phyloP scores from a whole-genome alignment of 2,888 invertebrate species.

The Cheilosia grossa region DNA sequence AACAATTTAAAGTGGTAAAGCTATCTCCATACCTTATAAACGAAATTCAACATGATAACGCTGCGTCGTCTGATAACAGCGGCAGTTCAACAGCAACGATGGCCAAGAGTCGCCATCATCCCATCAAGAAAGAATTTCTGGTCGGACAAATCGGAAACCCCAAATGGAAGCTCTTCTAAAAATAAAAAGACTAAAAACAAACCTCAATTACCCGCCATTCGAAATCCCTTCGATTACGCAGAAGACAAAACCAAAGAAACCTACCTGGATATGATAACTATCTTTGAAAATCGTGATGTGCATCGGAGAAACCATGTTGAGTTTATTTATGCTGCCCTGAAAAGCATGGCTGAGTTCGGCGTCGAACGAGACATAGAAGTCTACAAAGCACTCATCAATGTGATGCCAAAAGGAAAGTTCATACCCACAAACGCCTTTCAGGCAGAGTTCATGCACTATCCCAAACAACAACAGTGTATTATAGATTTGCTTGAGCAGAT shows the following conservation, averaged over 20 bases:
- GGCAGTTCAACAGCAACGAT: conserved; percentile 18
- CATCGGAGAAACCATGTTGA: conserved; percentile 94
- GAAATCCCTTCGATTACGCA: conserved; percentile 79
- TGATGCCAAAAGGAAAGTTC: conserved; percentile 95
- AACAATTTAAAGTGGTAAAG: conserved; percentile 12
- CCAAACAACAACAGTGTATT: conserved; percentile 97
- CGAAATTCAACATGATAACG: conserved; percentile 42
- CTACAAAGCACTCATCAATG: conserved; percentile 93
- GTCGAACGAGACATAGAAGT: conserved; percentile 93
- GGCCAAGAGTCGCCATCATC: conserved; percentile 3
- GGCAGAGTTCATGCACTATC: conserved; percentile 96
- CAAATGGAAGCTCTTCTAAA: conserved; percentile 17
- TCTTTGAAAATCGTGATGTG: conserved; percentile 88
- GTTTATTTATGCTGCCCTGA: conserved; percentile 95
- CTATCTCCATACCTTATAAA: not conserved
- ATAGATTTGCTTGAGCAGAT: conserved; percentile 95
- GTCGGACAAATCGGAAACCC: conserved; percentile 47
- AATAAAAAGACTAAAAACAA: conserved; percentile 33
- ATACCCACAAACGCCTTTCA: conserved; percentile 92
- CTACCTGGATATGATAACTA: conserved; percentile 89
- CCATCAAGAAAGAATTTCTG: conserved; percentile 42
- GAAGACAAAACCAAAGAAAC: conserved; percentile 84
- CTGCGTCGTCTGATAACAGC: conserved; percentile 43
- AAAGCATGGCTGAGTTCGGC: conserved; percentile 94
- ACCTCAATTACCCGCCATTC: conserved; percentile 77